These are phyloP conservation scores for Lontra canadensis DNA, from an alignment of 2,113 vertebrate genomes.

Conservation along the genomic window DNA sequence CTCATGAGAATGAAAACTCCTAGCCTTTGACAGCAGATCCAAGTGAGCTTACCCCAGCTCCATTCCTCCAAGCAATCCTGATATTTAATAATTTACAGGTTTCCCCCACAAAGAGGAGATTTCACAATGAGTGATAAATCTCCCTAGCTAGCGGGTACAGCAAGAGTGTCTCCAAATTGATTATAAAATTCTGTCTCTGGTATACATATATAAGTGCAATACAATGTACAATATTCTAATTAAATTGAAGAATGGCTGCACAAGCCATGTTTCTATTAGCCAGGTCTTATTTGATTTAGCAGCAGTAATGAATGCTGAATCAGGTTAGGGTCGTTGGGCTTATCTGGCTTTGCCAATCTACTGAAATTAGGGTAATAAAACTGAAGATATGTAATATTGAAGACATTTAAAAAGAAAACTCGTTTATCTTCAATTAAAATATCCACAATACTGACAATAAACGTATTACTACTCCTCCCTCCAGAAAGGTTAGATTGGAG, in stretches of 20 bases:
- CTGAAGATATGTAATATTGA: not conserved
- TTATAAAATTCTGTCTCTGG: constrained; percentile 35
- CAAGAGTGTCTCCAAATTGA: constrained; percentile 42
- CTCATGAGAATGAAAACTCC: not conserved
- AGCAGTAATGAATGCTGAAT: constrained; percentile 58
- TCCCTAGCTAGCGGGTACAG: not conserved
- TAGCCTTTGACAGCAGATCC: not conserved
- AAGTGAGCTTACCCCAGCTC: not conserved
- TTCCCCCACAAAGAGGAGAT: not conserved
- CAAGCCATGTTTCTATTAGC: constrained; percentile 12
- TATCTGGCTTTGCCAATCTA: constrained; percentile 44
- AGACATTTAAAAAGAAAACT: constrained; percentile 64
- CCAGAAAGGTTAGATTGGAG: not conserved
- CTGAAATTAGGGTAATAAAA: constrained; percentile 66
- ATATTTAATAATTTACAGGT: constrained; percentile 55
- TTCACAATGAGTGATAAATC: not conserved
- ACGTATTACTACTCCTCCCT: not conserved
- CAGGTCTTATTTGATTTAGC: constrained; percentile 58
- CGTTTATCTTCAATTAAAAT: constrained; percentile 61
- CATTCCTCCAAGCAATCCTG: not conserved
- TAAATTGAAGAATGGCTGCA: constrained; percentile 54
- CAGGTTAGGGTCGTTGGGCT: constrained; percentile 62
- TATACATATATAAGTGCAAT: constrained; percentile 46
- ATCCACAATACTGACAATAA: constrained; percentile 46
- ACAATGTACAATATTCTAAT: constrained; percentile 33